phyloP scores from a whole-genome alignment of 2,113 vertebrate species.

The Todiramphus saurophagus region DNA sequence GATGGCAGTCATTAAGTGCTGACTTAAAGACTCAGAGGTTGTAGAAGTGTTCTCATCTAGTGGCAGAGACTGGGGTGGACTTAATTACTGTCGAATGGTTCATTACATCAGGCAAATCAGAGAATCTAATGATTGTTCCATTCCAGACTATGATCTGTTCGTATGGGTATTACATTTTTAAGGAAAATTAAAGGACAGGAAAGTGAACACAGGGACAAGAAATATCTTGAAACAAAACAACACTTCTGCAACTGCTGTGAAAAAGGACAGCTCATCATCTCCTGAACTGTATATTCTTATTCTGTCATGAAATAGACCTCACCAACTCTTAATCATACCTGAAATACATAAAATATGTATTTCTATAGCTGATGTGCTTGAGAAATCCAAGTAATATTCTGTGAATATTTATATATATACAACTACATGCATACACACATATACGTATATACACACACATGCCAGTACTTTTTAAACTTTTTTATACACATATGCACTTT shows the following conservation, averaged over 20 bases:
- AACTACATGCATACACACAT: too few relatives aligned
- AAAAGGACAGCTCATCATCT: not conserved
- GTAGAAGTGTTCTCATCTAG: not conserved
- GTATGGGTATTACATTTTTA: not conserved
- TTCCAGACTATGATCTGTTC: not conserved
- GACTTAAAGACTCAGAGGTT: not conserved
- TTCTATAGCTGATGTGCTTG: not conserved
- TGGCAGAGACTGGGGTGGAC: not conserved
- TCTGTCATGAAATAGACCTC: not conserved
- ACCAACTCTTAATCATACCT: not conserved
- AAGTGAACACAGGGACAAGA: not conserved
- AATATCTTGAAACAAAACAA: not conserved
- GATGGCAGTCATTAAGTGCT: constrained; percentile 10
- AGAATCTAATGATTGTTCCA: not conserved
- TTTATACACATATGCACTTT: not conserved
- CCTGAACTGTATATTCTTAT: not conserved
- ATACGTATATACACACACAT: not conserved
- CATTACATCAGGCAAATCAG: not conserved
- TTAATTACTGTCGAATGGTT: not conserved
- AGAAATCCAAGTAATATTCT: not conserved
- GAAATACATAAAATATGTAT: not conserved
- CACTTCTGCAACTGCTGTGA: not conserved
- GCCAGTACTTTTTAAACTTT: not conserved
- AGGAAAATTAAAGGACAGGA: not conserved
- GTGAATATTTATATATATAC: not conserved